These are phyloP conservation scores for Heliconius melpomene DNA, from an alignment of 1,140 invertebrate species.

Conservation along the genomic window DNA sequence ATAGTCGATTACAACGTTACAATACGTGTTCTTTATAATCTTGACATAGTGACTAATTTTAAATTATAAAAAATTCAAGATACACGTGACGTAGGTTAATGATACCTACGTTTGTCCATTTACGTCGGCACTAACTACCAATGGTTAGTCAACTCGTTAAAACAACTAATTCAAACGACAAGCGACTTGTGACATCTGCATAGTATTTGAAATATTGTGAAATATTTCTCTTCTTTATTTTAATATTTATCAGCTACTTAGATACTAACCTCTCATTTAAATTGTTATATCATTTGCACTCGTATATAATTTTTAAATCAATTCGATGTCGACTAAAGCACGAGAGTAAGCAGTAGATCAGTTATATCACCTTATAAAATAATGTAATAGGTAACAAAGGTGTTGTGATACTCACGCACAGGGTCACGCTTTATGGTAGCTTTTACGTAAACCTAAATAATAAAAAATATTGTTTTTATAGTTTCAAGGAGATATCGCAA, in stretches of 20 bases:
- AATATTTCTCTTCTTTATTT: not conserved
- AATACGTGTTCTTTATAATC: not conserved
- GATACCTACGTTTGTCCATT: not conserved
- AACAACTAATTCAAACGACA: not conserved
- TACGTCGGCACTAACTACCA: constrained; percentile 3
- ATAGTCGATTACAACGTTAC: not conserved
- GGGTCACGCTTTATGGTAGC: constrained; percentile 40
- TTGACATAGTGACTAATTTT: constrained; percentile 1
- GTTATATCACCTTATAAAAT: not conserved
- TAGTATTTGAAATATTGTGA: not conserved
- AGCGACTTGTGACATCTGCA: not conserved
- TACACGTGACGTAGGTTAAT: not conserved
- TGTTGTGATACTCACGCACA: constrained; percentile 43
- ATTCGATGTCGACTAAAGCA: not conserved
- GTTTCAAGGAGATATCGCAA: constrained; percentile 76
- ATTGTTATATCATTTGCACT: not conserved
- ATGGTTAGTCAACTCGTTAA: constrained; percentile 1
- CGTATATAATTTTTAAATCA: not conserved
- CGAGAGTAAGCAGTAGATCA: not conserved
- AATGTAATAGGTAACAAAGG: not conserved
- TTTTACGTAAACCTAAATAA: constrained; percentile 46
- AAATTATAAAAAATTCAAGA: not conserved
- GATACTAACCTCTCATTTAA: not conserved
- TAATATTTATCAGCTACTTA: not conserved
- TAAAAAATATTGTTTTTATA: constrained; percentile 72